These are phyloP conservation scores for Heliconius congener DNA, from an alignment of 1,140 invertebrate genomes.

Conservation along the genomic window DNA sequence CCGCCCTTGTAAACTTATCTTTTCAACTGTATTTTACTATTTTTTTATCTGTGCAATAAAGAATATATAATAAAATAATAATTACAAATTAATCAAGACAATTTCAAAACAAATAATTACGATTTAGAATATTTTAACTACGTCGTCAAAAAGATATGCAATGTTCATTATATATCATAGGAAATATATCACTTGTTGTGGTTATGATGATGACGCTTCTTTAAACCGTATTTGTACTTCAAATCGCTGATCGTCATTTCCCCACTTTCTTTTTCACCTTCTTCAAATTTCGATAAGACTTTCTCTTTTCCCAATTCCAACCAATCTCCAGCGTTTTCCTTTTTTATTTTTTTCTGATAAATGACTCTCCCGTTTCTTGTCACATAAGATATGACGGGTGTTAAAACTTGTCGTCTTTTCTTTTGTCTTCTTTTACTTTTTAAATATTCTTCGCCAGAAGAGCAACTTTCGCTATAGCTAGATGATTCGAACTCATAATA, in stretches of 20 bases:
- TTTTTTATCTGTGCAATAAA: too few relatives aligned
- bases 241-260: constrained; percentile 42
- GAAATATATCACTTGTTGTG: constrained; percentile 15
- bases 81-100: neutral
- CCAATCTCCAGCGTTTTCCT: constrained; percentile 62
- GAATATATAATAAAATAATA: neutral
- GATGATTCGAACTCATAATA: constrained; percentile 42
- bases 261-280: constrained; percentile 31
- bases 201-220: constrained; percentile 25
- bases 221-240: constrained; percentile 35
- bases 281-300: constrained; percentile 15
- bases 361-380: constrained; percentile 64
- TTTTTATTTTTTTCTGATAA: constrained; percentile 69
- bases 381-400: constrained; percentile 52
- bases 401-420: constrained; percentile 38
- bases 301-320: constrained; percentile 47
- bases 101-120: neutral
- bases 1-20: too few relatives aligned
- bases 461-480: constrained; percentile 44
- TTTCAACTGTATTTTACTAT: too few relatives aligned
- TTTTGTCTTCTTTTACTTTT: constrained; percentile 34
- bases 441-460: constrained; percentile 34
- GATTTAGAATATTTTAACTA: neutral
- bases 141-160: neutral
- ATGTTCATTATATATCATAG: neutral